Conservation (phyloP, 1,140 invertebrate species). For the Platyscapa corneri region DNA sequence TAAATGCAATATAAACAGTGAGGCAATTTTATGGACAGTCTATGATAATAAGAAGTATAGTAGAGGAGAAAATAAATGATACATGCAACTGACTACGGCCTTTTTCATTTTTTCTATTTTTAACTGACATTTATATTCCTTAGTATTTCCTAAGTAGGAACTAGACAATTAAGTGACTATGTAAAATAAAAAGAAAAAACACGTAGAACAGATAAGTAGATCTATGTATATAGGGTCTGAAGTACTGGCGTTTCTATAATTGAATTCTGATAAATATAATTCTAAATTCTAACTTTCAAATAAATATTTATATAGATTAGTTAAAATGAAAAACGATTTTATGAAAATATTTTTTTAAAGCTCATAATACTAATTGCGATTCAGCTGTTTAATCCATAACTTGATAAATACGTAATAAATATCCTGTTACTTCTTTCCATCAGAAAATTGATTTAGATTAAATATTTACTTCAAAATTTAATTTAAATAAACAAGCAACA, state of each 20-base stretch:
- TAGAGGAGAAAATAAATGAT: neutral
- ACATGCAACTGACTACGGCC: neutral
- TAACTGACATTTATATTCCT: conserved; percentile 35
- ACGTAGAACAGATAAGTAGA: neutral
- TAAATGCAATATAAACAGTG: too few species aligned
- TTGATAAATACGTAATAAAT: too few species aligned
- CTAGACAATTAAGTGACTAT: conserved; percentile 2
- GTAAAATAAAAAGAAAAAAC: conserved; percentile 5
- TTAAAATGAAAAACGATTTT: neutral
- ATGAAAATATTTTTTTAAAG: too few species aligned
- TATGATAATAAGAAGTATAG: too few species aligned
- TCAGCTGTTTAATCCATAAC: too few species aligned
- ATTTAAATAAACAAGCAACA: too few species aligned
- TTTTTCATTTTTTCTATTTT: neutral
- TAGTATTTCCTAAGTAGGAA: conserved; percentile 11
- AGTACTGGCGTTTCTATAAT: neutral
- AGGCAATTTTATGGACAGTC: too few species aligned
- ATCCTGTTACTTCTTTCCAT: too few species aligned
- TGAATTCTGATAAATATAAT: conserved; percentile 58
- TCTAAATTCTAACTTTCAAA: conserved; percentile 58
- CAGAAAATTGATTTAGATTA: too few species aligned
- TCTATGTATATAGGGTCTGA: neutral
- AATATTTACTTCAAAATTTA: too few species aligned
- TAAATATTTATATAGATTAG: conserved; percentile 62
- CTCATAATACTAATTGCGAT: too few species aligned